A percentile compares a stretch with the other conserved stretches of the same genome.
These are phyloP conservation scores for Dendroctonus ponderosae DNA, from an alignment of 1,140 invertebrate species.

Conservation along the genomic window DNA sequence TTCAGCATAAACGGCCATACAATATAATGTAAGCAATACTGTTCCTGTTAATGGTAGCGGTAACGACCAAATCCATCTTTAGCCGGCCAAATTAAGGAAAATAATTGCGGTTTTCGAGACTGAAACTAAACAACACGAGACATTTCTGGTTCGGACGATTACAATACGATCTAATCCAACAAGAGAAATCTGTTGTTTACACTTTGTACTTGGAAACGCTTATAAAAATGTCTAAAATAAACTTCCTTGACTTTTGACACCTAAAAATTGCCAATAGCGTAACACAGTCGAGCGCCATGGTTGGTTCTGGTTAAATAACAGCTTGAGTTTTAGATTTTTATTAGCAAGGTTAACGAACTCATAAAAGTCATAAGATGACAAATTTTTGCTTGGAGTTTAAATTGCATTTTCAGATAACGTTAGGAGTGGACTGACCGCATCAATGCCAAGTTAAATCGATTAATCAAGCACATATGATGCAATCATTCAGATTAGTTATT, in stretches of 20 bases:
- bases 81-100: too few species aligned
- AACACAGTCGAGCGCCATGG: conserved; percentile 10
- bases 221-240: conserved; percentile 26
- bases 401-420: conserved; percentile 20
- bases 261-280: conserved; percentile 22
- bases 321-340: conserved; percentile 22
- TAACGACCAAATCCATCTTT: too few species aligned
- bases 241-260: conserved; percentile 26
- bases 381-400: conserved; percentile 19
- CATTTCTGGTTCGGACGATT: conserved; percentile 1
- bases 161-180: conserved; percentile 5
- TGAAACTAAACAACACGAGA: conserved; percentile 13
- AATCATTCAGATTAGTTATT: neutral
- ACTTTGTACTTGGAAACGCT: conserved; percentile 17
- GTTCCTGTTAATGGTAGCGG: too few species aligned
- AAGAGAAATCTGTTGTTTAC: conserved; percentile 25
- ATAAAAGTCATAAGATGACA: conserved; percentile 15
- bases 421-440: neutral
- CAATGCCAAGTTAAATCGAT: neutral
- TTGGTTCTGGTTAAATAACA: conserved; percentile 22
- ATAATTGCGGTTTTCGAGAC: too few species aligned
- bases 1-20: too few species aligned
- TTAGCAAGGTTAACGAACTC: conserved; percentile 19
- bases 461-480: neutral
- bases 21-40: too few species aligned